Evolutionary conservation across 2,797 vertebrate species (phyloP), one percentile per base, ranked within the genome.

Genomic region (Chloroceryle inda): DNA sequence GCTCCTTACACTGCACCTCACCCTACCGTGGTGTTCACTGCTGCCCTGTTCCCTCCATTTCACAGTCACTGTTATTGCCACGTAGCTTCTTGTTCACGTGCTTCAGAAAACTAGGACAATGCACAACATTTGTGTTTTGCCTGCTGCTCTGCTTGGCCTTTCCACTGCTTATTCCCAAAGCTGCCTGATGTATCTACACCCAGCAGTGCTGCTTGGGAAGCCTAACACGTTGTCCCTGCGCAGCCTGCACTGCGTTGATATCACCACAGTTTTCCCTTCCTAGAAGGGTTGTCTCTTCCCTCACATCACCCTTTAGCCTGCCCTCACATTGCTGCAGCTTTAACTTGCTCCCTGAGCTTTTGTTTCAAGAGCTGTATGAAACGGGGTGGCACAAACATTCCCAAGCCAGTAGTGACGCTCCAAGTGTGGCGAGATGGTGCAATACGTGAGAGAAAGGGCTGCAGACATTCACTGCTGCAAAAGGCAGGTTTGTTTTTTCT

Each of bases 401-500:
- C 68, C 69, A 91, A 77, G 58, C 50, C 11, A 3, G 26, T 76
- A 35, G 1, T 75, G 89, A 67, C 5, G 0, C 87, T 71, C 42
- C 24, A 68, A 72, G 56, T 22, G 19, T 40, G 67, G 62, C 4
- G 38, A 88, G 87, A 87, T 35, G 29, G 63, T 50, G 52, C 14
- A 64, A 72, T 9, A 21, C 0, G 8, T 78, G 71, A 79, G 69
- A 69, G 79, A 55, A 83, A 63, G 63, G 37, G 35, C 67, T 85
- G 56, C 56, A 92, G 61, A 67, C 74, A 82, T 10, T 88, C 72
- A 35, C 38, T 74, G 27, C 47, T 68, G 81, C 47, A 82, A 72
- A 90, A 89, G 83, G 77, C 80, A 94, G 90, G 78, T 68, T 87
- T 88, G 84, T 83, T 95, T 94, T 91, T 94, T 97, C 88, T 96